Base-by-base conservation (phyloP, 2,888 invertebrate genomes). In the Aspidapion aeneum region DNA sequence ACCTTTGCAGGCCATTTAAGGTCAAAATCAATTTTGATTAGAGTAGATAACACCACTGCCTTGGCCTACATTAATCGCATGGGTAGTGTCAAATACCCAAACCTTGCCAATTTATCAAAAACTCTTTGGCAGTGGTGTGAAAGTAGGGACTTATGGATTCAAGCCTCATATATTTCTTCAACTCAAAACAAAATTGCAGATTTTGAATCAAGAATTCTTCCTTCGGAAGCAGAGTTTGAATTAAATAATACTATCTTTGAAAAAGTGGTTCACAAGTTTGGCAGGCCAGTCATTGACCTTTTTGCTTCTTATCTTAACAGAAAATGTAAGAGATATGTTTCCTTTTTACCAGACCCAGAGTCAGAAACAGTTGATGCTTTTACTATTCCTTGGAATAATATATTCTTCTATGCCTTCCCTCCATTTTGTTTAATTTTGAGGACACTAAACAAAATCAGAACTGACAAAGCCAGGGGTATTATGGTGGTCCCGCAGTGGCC, bases 361-460 rank as follows among this genome's bases (percentile, higher is more conserved):
- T 66, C 72, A 0, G 18, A 60, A 2, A 63, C 63, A 1, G 62
- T 73, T 0, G 73, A 74, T 58, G 74, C 74, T 1, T 74, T 74
- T 60, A 74, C 70, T 21, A 65, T 60, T 57, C 35, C 50, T 64
- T 64, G 69, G 69, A 48, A 22, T 1, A 21, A 62, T 16, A 49
- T 57, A 49, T 18, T 21, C 35, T 65, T 68, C 19, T 67, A 66
- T 56, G 68, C 64, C 1, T 68, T 66, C 48, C 64, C 66, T 5
- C 66, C 74, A 1, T 75, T 75, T 64, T 67, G 69, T 1, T 20
- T 74, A 9, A 68, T 76, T 21, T 60, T 73, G 35, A 70, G 65
- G 63, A 61, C 63, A 1, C 52, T 77, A n/a, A 61, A 67, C 60
- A 76, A 77, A 65, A 74, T 77, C 50, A 64, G 63, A 9, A 66